Base-by-base conservation (phyloP, 2,797 vertebrate species). In the Remorina albescens region DNA sequence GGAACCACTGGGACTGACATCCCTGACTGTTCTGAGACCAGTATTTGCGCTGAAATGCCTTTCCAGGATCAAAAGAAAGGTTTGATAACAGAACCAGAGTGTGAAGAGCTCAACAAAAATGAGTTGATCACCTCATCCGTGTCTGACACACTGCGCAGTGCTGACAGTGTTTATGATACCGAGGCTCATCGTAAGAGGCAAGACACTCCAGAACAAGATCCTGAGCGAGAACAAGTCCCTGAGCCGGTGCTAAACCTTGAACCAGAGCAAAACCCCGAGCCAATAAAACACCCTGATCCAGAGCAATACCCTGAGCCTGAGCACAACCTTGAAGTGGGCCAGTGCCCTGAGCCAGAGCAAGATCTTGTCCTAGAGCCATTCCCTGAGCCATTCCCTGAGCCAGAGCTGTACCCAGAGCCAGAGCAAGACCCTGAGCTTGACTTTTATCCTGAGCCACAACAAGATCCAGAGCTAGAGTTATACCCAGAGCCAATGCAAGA, bases 71-170 rank as follows among this genome's bases (percentile, higher is more conserved):
- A 85, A 53, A 89, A 90, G 36, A 90, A 92, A 55, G 86, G 85
- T 44, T 74, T 92, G 53, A 58, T 81, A 73, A 69, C 89, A 64
- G 91, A 92, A 6, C 67, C 67, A 28, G 86, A 39, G 9, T 84
- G 80, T 26, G 92, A 93, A 3, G 91, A 91, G 42, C 83, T 95
- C 47, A 90, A 93, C 81, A 91, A 91, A n/a, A 94, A 94, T 19
- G 94, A 95, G 60, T 95, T 93, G 0, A 78, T 94, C 44, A 84
- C 84, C 21, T 94, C 94, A 9, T 94, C 93, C 11, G 83, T 92
- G 54, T 95, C 93, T 0, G 93, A 95, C 72, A 94, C 93, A 9
- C 87, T 88, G 8, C 95, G 93, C n/a, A 95, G 94, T 67, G 88
- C 88, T 28, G 94, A 94, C 30, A 94, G 92, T 57, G 86, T 95